Evolutionary conservation across 2,888 invertebrate genomes (phyloP).

Genomic region (Psococerastis gibbosa): DNA sequence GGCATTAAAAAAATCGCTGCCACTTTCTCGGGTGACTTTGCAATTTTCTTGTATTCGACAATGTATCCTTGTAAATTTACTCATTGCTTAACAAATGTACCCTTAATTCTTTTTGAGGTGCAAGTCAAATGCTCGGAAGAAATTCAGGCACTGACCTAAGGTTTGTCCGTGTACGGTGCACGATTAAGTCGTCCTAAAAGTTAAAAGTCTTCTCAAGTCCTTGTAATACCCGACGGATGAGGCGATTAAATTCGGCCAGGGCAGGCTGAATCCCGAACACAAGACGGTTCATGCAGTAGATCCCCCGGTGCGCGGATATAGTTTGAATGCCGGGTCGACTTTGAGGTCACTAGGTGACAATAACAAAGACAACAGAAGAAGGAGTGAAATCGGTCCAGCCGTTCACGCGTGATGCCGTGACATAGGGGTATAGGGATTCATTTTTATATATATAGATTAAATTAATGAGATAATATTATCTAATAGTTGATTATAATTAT

Average conservation of each 20-base stretch:
- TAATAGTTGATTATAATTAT: too few relatives aligned
- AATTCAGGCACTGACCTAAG: too few relatives aligned
- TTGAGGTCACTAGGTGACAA: too few relatives aligned
- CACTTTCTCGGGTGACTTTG: slow-evolving; percentile 14
- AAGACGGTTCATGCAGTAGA: slow-evolving; percentile 8
- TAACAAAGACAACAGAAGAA: too few relatives aligned
- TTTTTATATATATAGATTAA: too few relatives aligned
- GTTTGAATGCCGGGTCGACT: slow-evolving; percentile 4
- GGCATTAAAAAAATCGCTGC: slow-evolving; percentile 14
- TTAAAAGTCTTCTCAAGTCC: background rate
- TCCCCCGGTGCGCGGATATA: slow-evolving; percentile 9
- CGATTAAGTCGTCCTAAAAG: slow-evolving; percentile 15
- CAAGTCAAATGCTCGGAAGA: too few relatives aligned
- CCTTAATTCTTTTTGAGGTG: too few relatives aligned
- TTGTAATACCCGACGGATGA: slow-evolving; percentile 8
- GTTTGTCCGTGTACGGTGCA: slow-evolving; percentile 14
- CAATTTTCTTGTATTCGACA: too few relatives aligned
- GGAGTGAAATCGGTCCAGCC: too few relatives aligned
- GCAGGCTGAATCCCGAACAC: slow-evolving; percentile 10
- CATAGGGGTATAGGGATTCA: too few relatives aligned
- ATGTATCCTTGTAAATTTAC: slow-evolving; percentile 14
- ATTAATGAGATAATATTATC: too few relatives aligned
- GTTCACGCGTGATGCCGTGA: too few relatives aligned
- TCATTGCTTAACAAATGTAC: slow-evolving; percentile 13
- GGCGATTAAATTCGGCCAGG: slow-evolving; percentile 9